These are phyloP conservation scores for Lottia gigantea DNA, from an alignment of 2,888 invertebrate species.

Conservation along the genomic window DNA sequence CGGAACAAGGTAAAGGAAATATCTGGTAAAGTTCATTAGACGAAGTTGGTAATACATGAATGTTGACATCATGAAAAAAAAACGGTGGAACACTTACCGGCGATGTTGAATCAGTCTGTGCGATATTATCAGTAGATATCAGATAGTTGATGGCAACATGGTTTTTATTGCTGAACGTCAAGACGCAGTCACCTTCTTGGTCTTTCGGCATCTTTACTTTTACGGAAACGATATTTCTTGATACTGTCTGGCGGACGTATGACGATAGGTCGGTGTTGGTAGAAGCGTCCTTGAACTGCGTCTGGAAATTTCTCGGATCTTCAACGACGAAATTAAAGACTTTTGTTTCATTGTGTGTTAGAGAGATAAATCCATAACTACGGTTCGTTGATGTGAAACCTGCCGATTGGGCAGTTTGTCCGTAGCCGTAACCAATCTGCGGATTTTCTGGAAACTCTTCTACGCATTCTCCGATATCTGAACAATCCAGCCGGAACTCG, in stretches of 20 bases:
- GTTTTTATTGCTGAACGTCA: not conserved
- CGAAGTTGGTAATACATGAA: too few species aligned
- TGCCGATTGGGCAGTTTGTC: conserved; percentile 32
- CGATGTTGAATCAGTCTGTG: too few species aligned
- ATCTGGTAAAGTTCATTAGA: too few species aligned
- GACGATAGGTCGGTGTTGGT: conserved; percentile 26
- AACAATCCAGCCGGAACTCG: conserved; percentile 54
- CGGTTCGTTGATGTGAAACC: conserved; percentile 51
- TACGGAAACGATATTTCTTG: conserved; percentile 25
- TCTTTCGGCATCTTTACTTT: conserved; percentile 12
- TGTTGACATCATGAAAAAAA: too few species aligned
- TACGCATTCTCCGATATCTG: conserved; percentile 30
- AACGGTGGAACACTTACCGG: too few species aligned
- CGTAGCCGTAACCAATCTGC: conserved; percentile 47
- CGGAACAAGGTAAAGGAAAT: too few species aligned
- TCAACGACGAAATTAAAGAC: conserved; percentile 29
- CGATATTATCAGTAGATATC: not conserved
- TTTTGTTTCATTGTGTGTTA: not conserved
- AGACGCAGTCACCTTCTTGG: not conserved
- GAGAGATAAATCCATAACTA: conserved; percentile 20
- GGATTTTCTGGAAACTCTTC: conserved; percentile 52
- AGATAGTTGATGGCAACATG: not conserved
- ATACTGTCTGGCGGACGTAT: conserved; percentile 25
- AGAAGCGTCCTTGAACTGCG: conserved; percentile 24
- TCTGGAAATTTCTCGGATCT: conserved; percentile 18